Evolutionary conservation across 2,113 vertebrate species (phyloP), one percentile per base, ranked within the genome.

Genomic region (Picathartes gymnocephalus): DNA sequence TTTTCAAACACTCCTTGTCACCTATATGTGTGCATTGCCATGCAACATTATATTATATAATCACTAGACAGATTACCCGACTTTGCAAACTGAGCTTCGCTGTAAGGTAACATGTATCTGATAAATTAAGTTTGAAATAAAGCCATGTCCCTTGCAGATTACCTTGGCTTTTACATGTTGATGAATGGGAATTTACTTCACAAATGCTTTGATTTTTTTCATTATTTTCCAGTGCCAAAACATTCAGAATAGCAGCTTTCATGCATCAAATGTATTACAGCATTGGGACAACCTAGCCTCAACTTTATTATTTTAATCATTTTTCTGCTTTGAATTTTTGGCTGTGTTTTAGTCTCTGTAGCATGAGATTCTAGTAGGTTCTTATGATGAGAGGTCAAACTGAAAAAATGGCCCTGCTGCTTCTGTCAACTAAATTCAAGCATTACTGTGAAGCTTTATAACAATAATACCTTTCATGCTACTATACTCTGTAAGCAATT

Each of bases 401-500:
- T 69, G 65, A 84, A 93, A 86, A 86, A 82, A 85, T 16, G 30
- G 25, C 19, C 92, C 86, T 93, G 60, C 86, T 93, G 90, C 53
- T 94, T 91, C 88, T 93, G 90, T 92, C 92, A 94, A 71, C 37
- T 42, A 73, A 94, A 96, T 82, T 94, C 81, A 88, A 92, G 78
- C 44, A 70, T 65, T 83, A 33, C 57, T 62, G 50, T 62, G 60
- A 93, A 92, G 81, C 57, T 91, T 93, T 94, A 76, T 65, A 87
- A 54, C 51, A 95, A 69, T 94, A 95, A 91, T 92, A 84, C 76
- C 81, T 96, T 95, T 66, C 1, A 4, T 95, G 85, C 86, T 95
- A 96, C 94, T 81, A 50, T 61, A 61, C 83, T 95, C 83, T 91
- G 95, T 81, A 92, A 94, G 93, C 64, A 95, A 74, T 89, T 91